A percentile compares a stretch with the other conserved stretches of the same genome.
These are phyloP conservation scores for Montipora foliosa DNA, from an alignment of 64 coral and sea anemone genomes.

Conservation along the genomic window DNA sequence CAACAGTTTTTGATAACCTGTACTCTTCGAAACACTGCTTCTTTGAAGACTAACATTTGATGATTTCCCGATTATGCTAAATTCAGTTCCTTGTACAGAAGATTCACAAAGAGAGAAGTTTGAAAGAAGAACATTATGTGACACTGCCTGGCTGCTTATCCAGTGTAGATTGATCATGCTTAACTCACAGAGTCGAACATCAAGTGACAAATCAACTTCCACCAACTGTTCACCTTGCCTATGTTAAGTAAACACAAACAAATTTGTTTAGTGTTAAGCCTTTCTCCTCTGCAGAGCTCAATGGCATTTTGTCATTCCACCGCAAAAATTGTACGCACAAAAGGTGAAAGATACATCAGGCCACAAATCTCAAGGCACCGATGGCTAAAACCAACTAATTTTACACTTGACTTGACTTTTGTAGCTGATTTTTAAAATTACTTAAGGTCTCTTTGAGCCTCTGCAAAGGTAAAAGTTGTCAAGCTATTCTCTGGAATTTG, in stretches of 20 bases:
- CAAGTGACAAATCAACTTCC: constrained; percentile 4
- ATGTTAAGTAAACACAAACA: background rate
- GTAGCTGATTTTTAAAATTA: no score
- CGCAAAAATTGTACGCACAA: no score
- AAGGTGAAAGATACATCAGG: no score
- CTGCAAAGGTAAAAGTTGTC: no score
- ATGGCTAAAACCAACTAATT: no score
- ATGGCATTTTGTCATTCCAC: no score
- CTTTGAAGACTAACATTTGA: constrained; percentile 15
- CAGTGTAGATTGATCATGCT: background rate
- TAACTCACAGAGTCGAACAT: constrained; percentile 22
- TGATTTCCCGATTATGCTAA: constrained; percentile 20
- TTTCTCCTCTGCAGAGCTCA: no score
- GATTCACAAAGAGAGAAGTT: background rate
- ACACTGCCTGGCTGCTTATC: background rate
- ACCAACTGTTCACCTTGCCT: background rate
- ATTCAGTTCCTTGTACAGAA: background rate
- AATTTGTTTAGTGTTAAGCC: background rate
- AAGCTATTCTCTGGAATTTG: no score
- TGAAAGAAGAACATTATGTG: constrained; percentile 12
- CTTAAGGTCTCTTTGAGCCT: no score
- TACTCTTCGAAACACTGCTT: constrained; percentile 3
- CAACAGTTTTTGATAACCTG: background rate
- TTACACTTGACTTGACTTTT: no score
- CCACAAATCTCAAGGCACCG: no score